Evolutionary conservation across 2,113 vertebrate genomes (phyloP), one percentile per base, ranked within the genome.

Genomic region (Actenoides lindsayi): DNA sequence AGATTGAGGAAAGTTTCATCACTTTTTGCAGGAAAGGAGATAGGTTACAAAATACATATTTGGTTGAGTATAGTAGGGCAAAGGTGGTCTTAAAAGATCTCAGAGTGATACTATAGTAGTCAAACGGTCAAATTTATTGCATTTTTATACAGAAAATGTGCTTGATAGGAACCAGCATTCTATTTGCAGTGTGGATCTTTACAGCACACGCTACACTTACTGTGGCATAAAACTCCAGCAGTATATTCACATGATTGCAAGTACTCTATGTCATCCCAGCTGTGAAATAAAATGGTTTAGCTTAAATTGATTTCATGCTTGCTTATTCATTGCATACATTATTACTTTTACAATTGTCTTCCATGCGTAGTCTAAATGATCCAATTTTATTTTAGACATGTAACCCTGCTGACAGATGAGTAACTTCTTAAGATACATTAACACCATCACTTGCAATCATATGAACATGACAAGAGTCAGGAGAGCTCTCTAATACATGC

Each of bases 331-430:
- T 73, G 89, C 67, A 90, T 86, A 68, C 1, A 3, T 62, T 83
- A 94, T 80, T 62, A 90, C 44, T 24, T 88, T 86, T 92, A 88
- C 53, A 96, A 83, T 95, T 88, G 57, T 76, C 15, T 59, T 90
- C 53, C 44, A 53, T 30, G 71, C 82, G 70, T 85, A 75, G 88
- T 33, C 76, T 88, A 53, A 92, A 76, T 6, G 35, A 85, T 33
- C 9, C 57, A 88, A 39, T 28, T 92, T 94, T 79, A 85, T 53
- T 79, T 88, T 35, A 96, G 63, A 88, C 88, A 18, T 56, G 35
- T 51, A 89, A 85, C 20, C 15, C 42, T 82, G n/a, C 6, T 71
- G 65, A 89, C 81, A 91, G 42, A 33, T 86, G 46, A 91, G 35
- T 77, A 94, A 74, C 42, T 92, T 89, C 68, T 94, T 87, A 75